A percentile compares a stretch with the other conserved stretches of the same genome.
These are phyloP conservation scores for Zelleria hepariella DNA, from an alignment of 2,888 invertebrate species.

Conservation along the genomic window DNA sequence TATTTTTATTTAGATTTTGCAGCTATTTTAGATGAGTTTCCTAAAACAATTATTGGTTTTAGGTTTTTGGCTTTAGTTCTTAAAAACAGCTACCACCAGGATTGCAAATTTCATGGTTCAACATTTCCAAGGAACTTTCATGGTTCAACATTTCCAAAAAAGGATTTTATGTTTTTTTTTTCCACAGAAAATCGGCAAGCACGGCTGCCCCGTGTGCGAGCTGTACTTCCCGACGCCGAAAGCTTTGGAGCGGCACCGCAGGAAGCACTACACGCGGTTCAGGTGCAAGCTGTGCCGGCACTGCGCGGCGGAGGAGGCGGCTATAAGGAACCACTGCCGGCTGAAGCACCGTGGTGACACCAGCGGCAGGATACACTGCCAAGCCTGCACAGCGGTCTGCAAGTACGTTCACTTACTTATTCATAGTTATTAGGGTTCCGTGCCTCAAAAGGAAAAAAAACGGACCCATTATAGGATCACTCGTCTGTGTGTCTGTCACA, in stretches of 20 bases:
- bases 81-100: too few relatives aligned
- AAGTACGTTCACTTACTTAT: too few relatives aligned
- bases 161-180: neutral
- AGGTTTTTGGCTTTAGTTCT: too few relatives aligned
- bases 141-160: neutral
- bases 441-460: too few relatives aligned
- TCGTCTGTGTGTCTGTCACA: too few relatives aligned
- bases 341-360: conserved; percentile 28
- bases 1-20: too few relatives aligned
- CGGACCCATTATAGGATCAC: too few relatives aligned
- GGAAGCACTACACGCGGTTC: conserved; percentile 28
- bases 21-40: too few relatives aligned
- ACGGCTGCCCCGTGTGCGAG: conserved; percentile 30
- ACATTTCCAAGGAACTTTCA: neutral
- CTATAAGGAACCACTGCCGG: conserved; percentile 25
- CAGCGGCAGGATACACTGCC: conserved; percentile 26
- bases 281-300: conserved; percentile 32
- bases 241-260: conserved; percentile 19
- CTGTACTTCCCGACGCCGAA: conserved; percentile 19
- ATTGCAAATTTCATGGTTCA: too few relatives aligned
- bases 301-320: conserved; percentile 20
- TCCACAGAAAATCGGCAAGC: conserved; percentile 27
- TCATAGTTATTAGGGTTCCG: too few relatives aligned
- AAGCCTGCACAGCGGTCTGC: neutral
- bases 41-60: too few relatives aligned